A percentile compares a stretch with the other conserved stretches of the same genome.
Evolutionary conservation across 2,113 vertebrate species (phyloP).

Genomic region (Eolophus roseicapilla): DNA sequence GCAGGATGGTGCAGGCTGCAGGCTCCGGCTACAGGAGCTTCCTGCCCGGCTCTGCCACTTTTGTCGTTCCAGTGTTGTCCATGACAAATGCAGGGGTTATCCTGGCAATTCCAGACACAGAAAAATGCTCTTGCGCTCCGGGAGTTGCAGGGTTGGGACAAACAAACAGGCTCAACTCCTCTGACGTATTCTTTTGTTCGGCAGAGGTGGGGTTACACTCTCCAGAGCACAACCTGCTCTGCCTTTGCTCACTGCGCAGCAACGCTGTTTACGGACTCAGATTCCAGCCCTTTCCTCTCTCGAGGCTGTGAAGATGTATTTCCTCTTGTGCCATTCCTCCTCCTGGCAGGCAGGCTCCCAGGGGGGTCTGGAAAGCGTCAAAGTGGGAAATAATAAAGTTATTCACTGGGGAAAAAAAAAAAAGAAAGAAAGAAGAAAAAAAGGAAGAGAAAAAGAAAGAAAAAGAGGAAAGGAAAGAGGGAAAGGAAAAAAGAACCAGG

Average conservation of each 20-base stretch:
- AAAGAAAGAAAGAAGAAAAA: not conserved
- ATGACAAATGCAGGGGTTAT: accelerated
- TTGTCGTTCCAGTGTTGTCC: accelerated
- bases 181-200: not conserved
- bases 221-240: slow-evolving; percentile 67
- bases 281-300: slow-evolving; percentile 63
- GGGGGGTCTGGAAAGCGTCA: slow-evolving; percentile 70
- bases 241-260: slow-evolving; percentile 49
- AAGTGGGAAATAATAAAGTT: slow-evolving; percentile 73
- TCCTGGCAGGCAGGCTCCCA: slow-evolving; percentile 67
- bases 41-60: accelerated
- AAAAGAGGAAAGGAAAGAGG: not conserved
- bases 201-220: slow-evolving; percentile 30
- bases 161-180: not conserved
- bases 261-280: slow-evolving; percentile 53
- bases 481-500: not conserved
- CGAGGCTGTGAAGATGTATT: slow-evolving; percentile 66
- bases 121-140: not conserved
- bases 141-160: not conserved
- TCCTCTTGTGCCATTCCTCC: slow-evolving; percentile 71
- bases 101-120: not conserved
- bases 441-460: not conserved
- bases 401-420: not conserved
- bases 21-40: not conserved
- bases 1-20: not conserved